Percentiles rank a stretch among this genome's conserved stretches.
These are phyloP conservation scores for Chalcosyrphus nemorum DNA, from an alignment of 2,888 invertebrate species.

Conservation along the genomic window DNA sequence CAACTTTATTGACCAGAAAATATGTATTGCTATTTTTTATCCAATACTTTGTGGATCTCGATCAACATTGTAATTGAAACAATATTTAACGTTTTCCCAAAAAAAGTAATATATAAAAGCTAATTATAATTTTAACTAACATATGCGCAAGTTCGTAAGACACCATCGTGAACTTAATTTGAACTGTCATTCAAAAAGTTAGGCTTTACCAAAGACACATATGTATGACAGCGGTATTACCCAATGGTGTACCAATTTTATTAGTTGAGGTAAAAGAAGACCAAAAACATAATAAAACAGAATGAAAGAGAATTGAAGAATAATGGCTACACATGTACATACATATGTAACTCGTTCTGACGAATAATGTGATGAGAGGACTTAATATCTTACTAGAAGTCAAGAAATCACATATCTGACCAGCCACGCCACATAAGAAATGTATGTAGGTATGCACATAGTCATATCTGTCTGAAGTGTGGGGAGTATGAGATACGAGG, in stretches of 20 bases:
- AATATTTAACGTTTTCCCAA: too few species aligned
- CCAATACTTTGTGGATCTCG: too few species aligned
- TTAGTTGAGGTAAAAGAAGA: not conserved
- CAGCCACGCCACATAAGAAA: not conserved
- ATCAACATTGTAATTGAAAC: too few species aligned
- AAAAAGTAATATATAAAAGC: too few species aligned
- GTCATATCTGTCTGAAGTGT: too few species aligned
- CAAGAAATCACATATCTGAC: not conserved
- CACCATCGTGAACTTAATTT: too few species aligned
- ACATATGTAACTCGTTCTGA: constrained; percentile 1
- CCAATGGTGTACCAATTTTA: not conserved
- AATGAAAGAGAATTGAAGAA: constrained; percentile 11
- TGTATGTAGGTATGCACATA: not conserved
- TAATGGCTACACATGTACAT: constrained; percentile 22
- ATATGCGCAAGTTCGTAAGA: too few species aligned
- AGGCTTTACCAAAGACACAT: not conserved
- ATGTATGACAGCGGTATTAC: not conserved
- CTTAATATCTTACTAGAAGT: not conserved
- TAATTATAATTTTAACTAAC: too few species aligned
- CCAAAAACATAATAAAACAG: not conserved
- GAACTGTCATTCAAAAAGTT: not conserved
- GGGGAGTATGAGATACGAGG: not conserved
- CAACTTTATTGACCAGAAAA: too few species aligned
- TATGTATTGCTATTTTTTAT: too few species aligned
- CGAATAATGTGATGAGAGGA: constrained; percentile 13